Evolutionary conservation across 2,888 invertebrate genomes (phyloP).

Genomic region (Adineta ricciae): DNA sequence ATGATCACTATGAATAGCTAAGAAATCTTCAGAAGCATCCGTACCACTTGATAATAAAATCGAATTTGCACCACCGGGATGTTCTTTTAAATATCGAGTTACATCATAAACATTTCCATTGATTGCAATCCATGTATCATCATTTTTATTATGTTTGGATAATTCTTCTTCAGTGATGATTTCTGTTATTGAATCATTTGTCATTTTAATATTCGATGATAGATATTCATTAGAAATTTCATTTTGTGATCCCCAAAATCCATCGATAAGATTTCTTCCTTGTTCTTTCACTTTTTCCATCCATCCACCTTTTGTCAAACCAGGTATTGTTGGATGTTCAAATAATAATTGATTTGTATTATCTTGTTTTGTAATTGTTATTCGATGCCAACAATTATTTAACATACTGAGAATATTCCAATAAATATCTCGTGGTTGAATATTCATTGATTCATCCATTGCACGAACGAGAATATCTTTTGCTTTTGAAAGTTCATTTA

Average conservation of each 20-base stretch:
- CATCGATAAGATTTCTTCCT: background rate
- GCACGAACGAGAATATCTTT: too few species aligned
- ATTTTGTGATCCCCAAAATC: background rate
- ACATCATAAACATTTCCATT: conserved; percentile 8
- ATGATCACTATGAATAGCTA: background rate
- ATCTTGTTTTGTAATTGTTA: background rate
- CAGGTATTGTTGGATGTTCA: background rate
- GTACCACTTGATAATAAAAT: background rate
- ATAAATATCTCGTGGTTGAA: background rate
- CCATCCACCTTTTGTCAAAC: background rate
- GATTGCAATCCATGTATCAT: background rate
- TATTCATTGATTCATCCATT: too few species aligned
- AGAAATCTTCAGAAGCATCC: background rate
- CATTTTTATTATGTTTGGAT: background rate
- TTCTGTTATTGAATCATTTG: background rate
- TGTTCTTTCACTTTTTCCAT: background rate
- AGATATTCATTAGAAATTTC: too few species aligned
- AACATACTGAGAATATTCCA: background rate
- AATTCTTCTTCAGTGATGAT: too few species aligned
- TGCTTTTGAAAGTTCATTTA: background rate
- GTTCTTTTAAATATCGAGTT: background rate
- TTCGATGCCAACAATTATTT: background rate
- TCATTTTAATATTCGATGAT: background rate
- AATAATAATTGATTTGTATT: background rate
- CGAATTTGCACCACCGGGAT: background rate